phyloP scores from a whole-genome alignment of 1,140 invertebrate species.

The Pseudachorutes palmiensis region DNA sequence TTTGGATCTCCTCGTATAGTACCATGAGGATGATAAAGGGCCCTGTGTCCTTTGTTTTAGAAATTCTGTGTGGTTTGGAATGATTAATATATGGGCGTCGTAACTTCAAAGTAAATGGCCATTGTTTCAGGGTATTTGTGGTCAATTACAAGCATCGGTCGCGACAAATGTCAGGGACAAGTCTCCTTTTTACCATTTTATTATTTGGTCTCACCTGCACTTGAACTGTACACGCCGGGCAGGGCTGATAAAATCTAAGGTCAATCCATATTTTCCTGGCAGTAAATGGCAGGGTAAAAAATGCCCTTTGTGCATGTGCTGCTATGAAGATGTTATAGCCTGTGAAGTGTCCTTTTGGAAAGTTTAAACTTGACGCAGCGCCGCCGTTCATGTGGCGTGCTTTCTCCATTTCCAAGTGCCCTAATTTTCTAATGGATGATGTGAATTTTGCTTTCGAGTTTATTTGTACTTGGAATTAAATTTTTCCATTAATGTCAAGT shows the following conservation, averaged over 20 bases:
- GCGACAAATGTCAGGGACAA: conserved; percentile 23
- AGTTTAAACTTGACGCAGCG: background rate
- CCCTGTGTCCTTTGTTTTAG: background rate
- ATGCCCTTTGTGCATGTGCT: too few relatives aligned
- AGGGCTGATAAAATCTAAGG: too few relatives aligned
- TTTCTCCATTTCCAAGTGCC: too few relatives aligned
- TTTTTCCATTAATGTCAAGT: too few relatives aligned
- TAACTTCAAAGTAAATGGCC: conserved; percentile 23
- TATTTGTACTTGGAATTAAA: too few relatives aligned
- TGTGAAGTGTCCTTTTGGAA: too few relatives aligned
- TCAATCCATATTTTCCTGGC: too few relatives aligned
- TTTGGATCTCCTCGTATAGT: background rate
- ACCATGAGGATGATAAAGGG: background rate
- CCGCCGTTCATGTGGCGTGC: too few relatives aligned
- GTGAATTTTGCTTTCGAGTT: too few relatives aligned
- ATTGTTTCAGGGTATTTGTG: conserved; percentile 24
- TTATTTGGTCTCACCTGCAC: background rate
- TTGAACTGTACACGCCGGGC: background rate
- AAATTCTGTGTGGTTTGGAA: conserved; percentile 32
- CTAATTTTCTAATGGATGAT: too few relatives aligned
- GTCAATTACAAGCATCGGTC: conserved; percentile 31
- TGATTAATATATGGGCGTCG: conserved; percentile 37
- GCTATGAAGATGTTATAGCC: too few relatives aligned
- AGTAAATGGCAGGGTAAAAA: too few relatives aligned
- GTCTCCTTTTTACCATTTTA: background rate